Evolutionary conservation across 2,888 invertebrate species (phyloP).

Genomic region (Lochmaea crataegi): DNA sequence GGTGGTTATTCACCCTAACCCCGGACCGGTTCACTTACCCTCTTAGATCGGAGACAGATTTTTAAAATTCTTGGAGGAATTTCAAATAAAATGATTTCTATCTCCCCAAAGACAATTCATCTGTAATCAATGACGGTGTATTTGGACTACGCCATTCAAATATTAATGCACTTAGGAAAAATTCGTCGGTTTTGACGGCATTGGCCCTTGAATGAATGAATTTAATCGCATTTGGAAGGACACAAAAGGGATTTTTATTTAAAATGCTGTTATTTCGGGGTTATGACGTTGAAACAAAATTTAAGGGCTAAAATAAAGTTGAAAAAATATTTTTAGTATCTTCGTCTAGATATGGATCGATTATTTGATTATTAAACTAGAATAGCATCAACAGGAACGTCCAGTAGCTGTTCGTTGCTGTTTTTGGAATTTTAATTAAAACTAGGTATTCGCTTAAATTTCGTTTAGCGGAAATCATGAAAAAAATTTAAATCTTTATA

Average conservation of each 20-base stretch:
- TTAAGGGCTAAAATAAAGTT: neutral
- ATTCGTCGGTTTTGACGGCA: conserved; percentile 8
- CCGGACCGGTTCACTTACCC: conserved; percentile 47
- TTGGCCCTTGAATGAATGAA: conserved; percentile 34
- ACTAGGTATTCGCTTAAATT: no score
- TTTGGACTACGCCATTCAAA: conserved; percentile 50
- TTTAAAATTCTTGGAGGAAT: conserved; percentile 59
- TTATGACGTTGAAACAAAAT: neutral
- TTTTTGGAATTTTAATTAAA: no score
- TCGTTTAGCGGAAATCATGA: no score
- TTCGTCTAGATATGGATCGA: no score
- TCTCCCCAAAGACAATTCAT: conserved; percentile 55
- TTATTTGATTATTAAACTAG: no score
- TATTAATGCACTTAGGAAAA: conserved; percentile 53
- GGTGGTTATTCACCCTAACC: conserved; percentile 34
- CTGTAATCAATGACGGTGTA: conserved; percentile 55
- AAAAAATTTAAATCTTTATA: no score
- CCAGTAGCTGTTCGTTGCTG: no score
- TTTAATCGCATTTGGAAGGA: conserved; percentile 38
- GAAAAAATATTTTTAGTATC: no score
- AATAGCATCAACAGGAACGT: no score
- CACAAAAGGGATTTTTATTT: conserved; percentile 24
- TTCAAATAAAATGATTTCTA: conserved; percentile 58
- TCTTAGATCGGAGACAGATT: conserved; percentile 59
- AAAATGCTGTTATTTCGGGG: conserved; percentile 31